Evolutionary conservation across 1,140 invertebrate species (phyloP).

Genomic region (Drosophila ercepeae): DNA sequence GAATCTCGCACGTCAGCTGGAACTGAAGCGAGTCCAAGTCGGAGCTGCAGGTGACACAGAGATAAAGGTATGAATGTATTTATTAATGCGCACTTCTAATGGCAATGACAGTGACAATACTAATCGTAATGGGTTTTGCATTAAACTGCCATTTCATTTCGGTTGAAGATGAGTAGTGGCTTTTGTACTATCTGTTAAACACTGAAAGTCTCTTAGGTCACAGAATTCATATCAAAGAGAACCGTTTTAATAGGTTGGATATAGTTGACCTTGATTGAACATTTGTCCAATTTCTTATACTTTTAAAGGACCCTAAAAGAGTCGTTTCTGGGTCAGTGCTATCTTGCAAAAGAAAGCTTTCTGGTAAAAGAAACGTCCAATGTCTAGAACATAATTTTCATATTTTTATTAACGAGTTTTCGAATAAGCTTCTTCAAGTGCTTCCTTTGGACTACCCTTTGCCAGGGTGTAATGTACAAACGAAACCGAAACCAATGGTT

Average conservation of each 20-base stretch:
- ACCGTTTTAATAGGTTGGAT: not conserved
- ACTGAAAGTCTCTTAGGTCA: conserved; percentile 18
- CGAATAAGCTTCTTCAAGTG: no score
- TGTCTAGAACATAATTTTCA: no score
- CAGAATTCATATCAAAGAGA: conserved; percentile 3
- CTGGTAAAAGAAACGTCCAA: no score
- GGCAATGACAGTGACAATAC: conserved; percentile 73
- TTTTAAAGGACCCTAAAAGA: not conserved
- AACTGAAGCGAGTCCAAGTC: conserved; percentile 90
- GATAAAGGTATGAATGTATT: conserved; percentile 21
- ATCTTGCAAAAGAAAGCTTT: no score
- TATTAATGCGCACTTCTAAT: conserved; percentile 42
- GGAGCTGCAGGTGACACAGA: conserved; percentile 85
- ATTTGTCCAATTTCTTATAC: not conserved
- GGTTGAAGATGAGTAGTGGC: conserved; percentile 35
- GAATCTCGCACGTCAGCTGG: conserved; percentile 90
- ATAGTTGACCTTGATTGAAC: conserved; percentile 1
- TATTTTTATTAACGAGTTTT: no score
- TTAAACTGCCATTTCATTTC: conserved; percentile 56
- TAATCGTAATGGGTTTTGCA: conserved; percentile 30
- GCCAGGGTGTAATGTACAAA: not conserved
- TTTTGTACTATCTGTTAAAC: conserved; percentile 2
- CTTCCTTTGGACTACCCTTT: no score
- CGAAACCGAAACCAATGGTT: conserved; percentile 19
- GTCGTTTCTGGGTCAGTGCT: no score